phyloP scores from a whole-genome alignment of 2,797 vertebrate species.

The Artibeus lituratus region DNA sequence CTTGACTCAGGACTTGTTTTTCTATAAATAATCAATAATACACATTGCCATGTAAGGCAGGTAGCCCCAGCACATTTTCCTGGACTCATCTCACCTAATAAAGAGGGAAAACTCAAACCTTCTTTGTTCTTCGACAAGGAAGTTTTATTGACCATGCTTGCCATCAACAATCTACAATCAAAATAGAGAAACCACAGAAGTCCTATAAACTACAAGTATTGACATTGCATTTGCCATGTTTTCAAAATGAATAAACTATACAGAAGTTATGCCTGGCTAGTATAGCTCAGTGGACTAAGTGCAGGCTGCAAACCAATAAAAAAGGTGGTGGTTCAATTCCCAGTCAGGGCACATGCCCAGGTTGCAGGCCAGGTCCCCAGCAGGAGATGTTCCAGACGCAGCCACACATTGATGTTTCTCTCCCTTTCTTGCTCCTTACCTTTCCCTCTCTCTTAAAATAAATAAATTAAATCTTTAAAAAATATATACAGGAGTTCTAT shows the following conservation, averaged over 20 bases:
- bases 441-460: too few species aligned
- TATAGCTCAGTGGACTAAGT: too few species aligned
- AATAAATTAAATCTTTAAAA: too few species aligned
- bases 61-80: conserved; percentile 6
- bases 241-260: conserved; percentile 7
- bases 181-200: conserved; percentile 52
- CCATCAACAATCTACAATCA: conserved; percentile 62
- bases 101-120: not conserved
- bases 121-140: conserved; percentile 69
- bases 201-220: not conserved
- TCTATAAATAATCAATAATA: not conserved
- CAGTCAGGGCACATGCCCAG: too few species aligned
- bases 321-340: too few species aligned
- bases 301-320: too few species aligned
- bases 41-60: accelerated
- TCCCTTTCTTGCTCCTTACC: too few species aligned
- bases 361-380: too few species aligned
- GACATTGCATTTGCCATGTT: not conserved
- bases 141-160: conserved; percentile 70
- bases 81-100: conserved; percentile 24
- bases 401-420: too few species aligned
- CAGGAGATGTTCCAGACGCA: too few species aligned
- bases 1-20: not conserved
- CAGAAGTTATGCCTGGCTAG: not conserved
- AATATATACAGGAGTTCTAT: not conserved